Evolutionary conservation across 2,888 invertebrate genomes (phyloP).

Genomic region (Drosophila macrospina): DNA sequence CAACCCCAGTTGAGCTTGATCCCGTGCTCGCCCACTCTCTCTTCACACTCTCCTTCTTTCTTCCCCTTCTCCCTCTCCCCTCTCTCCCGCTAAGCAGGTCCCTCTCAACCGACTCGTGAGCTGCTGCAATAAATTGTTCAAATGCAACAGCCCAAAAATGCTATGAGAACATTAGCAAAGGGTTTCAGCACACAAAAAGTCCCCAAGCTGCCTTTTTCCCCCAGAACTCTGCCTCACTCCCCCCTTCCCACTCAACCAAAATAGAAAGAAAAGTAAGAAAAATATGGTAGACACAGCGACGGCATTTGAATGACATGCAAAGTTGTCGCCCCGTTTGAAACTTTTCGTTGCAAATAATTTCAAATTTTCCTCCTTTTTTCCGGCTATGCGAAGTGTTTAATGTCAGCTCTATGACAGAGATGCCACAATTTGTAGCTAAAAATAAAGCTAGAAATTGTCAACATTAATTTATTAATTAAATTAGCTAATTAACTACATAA

Average conservation of each 20-base stretch:
- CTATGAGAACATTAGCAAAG: constrained; percentile 60
- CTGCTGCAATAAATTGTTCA: constrained; percentile 73
- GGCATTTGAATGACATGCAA: constrained; percentile 76
- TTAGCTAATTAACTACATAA: too few species aligned
- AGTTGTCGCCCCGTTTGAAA: constrained; percentile 63
- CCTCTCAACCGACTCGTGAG: constrained; percentile 36
- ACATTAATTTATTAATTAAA: too few species aligned
- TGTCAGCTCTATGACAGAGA: constrained; percentile 7
- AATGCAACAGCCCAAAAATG: constrained; percentile 64
- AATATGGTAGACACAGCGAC: constrained; percentile 42
- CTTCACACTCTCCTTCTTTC: background rate
- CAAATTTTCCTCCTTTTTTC: constrained; percentile 26
- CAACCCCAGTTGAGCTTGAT: constrained; percentile 44
- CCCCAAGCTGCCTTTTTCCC: background rate
- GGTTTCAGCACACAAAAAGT: constrained; percentile 37
- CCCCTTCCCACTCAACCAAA: background rate
- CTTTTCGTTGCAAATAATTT: constrained; percentile 66
- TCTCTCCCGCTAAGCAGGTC: background rate
- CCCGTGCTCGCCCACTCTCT: constrained; percentile 10
- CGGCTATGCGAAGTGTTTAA: constrained; percentile 23
- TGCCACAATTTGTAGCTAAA: background rate
- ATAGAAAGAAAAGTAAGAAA: constrained; percentile 1
- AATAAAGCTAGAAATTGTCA: background rate
- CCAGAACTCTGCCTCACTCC: too few species aligned
- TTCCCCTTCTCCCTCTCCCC: background rate